Conservation (phyloP, 2,888 invertebrate genomes). For the Willowsia nigromaculata region DNA sequence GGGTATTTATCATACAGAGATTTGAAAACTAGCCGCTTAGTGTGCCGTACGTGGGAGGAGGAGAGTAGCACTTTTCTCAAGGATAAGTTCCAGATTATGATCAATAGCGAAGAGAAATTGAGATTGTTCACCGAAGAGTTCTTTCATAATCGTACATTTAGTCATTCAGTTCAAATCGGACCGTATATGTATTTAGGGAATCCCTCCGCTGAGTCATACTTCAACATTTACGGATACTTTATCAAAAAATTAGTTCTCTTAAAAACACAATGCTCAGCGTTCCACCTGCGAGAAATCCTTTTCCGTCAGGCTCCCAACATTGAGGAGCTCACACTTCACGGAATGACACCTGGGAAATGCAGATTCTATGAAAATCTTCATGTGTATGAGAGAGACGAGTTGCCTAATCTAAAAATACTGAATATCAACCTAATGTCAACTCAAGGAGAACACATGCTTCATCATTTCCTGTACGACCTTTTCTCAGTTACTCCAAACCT, state of each 20-base stretch:
- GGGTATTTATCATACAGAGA: conserved; percentile 66
- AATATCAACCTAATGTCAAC: conserved; percentile 72
- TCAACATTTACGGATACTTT: conserved; percentile 70
- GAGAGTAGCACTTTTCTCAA: conserved; percentile 61
- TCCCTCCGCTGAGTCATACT: conserved; percentile 62
- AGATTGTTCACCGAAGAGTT: conserved; percentile 69
- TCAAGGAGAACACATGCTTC: conserved; percentile 72
- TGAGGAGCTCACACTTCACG: conserved; percentile 71
- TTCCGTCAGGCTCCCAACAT: conserved; percentile 72
- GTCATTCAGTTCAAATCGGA: conserved; percentile 72
- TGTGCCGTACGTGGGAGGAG: conserved; percentile 73
- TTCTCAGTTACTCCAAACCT: conserved; percentile 72
- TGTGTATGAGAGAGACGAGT: conserved; percentile 65
- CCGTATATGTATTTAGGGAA: conserved; percentile 75
- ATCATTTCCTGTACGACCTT: conserved; percentile 71
- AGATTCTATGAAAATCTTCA: conserved; percentile 70
- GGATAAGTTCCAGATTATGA: conserved; percentile 71
- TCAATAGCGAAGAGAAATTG: conserved; percentile 71
- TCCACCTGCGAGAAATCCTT: conserved; percentile 71
- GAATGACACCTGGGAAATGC: conserved; percentile 73
- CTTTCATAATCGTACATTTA: conserved; percentile 72
- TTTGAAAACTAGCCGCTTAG: conserved; percentile 69
- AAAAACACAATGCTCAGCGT: conserved; percentile 74
- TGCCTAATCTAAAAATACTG: conserved; percentile 64
- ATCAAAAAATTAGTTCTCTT: conserved; percentile 72